Evolutionary conservation across 2,888 invertebrate species (phyloP).

Genomic region (Xestia c-nigrum): DNA sequence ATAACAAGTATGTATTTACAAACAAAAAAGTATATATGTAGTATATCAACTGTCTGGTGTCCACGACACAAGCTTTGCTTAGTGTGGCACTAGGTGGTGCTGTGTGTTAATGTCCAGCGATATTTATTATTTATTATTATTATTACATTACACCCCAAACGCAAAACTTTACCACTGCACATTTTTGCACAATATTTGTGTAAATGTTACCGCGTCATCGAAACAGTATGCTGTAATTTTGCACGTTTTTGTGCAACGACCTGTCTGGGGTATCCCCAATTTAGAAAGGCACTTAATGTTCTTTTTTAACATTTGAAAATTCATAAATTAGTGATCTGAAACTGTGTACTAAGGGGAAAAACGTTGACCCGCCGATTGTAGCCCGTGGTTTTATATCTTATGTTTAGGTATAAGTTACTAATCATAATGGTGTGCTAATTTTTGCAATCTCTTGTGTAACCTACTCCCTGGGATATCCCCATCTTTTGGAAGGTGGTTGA

Average conservation of each 20-base stretch:
- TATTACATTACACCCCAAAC: not conserved
- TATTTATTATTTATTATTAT: too few relatives aligned
- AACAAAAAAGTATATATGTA: too few relatives aligned
- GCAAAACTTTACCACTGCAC: not conserved
- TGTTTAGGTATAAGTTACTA: not conserved
- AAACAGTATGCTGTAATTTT: not conserved
- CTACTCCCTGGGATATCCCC: not conserved
- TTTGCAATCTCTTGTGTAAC: not conserved
- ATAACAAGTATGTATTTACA: too few relatives aligned
- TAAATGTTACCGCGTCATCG: not conserved
- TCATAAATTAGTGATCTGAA: not conserved
- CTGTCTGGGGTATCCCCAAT: not conserved
- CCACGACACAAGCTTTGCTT: too few relatives aligned
- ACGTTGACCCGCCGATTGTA: not conserved
- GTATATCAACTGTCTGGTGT: too few relatives aligned
- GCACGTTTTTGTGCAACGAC: not conserved
- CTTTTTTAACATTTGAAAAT: not conserved
- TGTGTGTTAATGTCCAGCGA: too few relatives aligned
- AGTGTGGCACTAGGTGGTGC: too few relatives aligned
- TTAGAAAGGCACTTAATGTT: not conserved
- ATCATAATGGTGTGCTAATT: not conserved
- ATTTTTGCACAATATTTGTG: not conserved
- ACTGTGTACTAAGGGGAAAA: not conserved
- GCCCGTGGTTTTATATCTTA: not conserved
- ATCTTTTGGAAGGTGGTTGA: not conserved